Conservation (phyloP, 2,113 vertebrate genomes). For the Hystrix cristata region DNA sequence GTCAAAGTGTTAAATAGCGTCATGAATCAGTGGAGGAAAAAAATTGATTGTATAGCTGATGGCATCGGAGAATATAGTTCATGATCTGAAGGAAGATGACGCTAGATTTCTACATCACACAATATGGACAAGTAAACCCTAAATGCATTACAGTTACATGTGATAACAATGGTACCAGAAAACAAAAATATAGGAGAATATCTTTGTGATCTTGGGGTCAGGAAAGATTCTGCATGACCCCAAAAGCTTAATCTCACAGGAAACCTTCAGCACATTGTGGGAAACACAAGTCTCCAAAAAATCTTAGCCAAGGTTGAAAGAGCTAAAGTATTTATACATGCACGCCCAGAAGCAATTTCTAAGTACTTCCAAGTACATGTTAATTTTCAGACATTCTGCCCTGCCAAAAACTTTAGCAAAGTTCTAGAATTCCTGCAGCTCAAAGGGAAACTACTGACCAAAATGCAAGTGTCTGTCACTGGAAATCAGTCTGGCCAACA, state of each 20-base stretch:
- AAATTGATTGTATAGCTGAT: neutral
- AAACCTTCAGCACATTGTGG: neutral
- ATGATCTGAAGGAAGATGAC: conserved; percentile 19
- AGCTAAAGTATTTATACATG: neutral
- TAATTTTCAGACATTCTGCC: neutral
- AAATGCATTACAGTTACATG: neutral
- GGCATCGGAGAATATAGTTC: neutral
- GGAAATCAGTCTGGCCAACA: neutral
- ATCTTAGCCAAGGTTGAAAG: neutral
- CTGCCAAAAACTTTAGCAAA: neutral
- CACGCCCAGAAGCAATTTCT: neutral
- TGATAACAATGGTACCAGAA: neutral
- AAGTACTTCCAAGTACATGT: neutral
- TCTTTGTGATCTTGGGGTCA: neutral
- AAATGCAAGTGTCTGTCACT: too few relatives aligned
- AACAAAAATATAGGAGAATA: neutral
- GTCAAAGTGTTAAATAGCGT: neutral
- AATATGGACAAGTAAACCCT: neutral
- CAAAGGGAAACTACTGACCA: neutral
- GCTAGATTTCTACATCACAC: neutral
- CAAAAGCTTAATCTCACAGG: neutral
- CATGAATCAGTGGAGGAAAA: neutral
- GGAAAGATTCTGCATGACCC: neutral
- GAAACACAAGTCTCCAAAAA: neutral
- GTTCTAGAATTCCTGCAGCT: neutral